These are phyloP conservation scores for Synergus laeviventris DNA, from an alignment of 2,888 invertebrate genomes.

Conservation along the genomic window DNA sequence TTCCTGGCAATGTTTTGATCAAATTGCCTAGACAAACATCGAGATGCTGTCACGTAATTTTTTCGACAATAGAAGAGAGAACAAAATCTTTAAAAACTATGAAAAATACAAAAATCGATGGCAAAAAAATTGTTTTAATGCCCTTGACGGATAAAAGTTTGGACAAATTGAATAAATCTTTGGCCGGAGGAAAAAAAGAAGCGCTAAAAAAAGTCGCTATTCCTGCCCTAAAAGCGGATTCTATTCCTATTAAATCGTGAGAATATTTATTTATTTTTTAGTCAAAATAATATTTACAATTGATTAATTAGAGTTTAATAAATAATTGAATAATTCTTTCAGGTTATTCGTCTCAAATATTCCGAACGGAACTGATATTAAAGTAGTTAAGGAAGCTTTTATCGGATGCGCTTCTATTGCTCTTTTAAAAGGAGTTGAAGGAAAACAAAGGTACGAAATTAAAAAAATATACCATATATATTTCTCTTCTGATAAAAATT, in stretches of 20 bases:
- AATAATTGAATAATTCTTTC: neutral
- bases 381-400: conserved; percentile 62
- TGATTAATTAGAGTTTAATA: neutral
- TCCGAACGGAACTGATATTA: conserved; percentile 55
- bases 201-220: conserved; percentile 57
- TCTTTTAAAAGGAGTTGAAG: conserved; percentile 54
- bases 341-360: conserved; percentile 63
- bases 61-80: conserved; percentile 60
- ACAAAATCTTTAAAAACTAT: conserved; percentile 59
- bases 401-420: conserved; percentile 58
- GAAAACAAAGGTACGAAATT: conserved; percentile 46
- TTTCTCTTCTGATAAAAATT: neutral
- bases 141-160: conserved; percentile 47
- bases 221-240: conserved; percentile 53
- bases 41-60: conserved; percentile 65
- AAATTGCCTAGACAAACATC: conserved; percentile 64
- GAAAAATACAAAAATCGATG: conserved; percentile 56
- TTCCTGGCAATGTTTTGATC: conserved; percentile 61
- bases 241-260: conserved; percentile 61
- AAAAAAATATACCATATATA: conserved; percentile 27
- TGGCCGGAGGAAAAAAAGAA: conserved; percentile 38
- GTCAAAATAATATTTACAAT: neutral
- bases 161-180: conserved; percentile 27
- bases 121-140: conserved; percentile 58
- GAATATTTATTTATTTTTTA: conserved; percentile 37